A percentile compares a stretch with the other conserved stretches of the same genome.
Evolutionary conservation across 2,888 invertebrate genomes (phyloP).

Genomic region (Nomada ruficornis): DNA sequence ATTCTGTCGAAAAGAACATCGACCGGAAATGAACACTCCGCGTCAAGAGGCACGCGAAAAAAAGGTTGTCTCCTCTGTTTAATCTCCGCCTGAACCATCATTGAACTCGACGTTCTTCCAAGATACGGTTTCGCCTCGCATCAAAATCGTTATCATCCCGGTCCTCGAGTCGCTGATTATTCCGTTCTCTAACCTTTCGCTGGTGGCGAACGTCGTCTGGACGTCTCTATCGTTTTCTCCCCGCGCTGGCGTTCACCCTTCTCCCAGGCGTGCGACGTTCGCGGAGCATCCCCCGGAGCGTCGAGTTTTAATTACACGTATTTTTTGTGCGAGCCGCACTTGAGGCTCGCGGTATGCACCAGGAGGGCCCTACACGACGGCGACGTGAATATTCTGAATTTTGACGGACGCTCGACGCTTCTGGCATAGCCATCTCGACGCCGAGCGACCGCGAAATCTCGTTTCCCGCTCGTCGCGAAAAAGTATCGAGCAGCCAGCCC

Average conservation of each 20-base stretch:
- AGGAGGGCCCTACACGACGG: conserved; percentile 57
- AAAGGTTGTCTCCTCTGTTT: too few relatives aligned
- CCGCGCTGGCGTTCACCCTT: conserved; percentile 34
- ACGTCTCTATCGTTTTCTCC: conserved; percentile 39
- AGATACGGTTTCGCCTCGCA: neutral
- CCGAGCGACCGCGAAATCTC: conserved; percentile 53
- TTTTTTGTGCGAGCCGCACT: conserved; percentile 65
- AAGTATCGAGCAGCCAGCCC: conserved; percentile 10
- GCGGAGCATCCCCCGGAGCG: conserved; percentile 65
- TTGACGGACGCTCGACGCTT: conserved; percentile 61
- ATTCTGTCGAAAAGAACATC: too few relatives aligned
- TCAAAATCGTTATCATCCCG: conserved; percentile 11
- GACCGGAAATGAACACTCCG: too few relatives aligned
- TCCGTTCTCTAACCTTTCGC: conserved; percentile 48
- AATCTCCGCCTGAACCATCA: neutral
- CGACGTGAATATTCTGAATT: conserved; percentile 65
- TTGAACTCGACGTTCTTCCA: neutral
- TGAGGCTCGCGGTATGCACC: conserved; percentile 52
- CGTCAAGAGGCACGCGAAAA: too few relatives aligned
- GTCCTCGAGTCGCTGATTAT: conserved; percentile 43
- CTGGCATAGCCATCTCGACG: conserved; percentile 64
- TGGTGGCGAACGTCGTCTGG: conserved; percentile 36
- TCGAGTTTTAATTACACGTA: conserved; percentile 77
- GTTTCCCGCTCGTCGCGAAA: conserved; percentile 43
- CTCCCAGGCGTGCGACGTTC: conserved; percentile 19